Base-by-base conservation (phyloP, 2,797 vertebrate genomes). In the Oryzias dopingdopingensis region DNA sequence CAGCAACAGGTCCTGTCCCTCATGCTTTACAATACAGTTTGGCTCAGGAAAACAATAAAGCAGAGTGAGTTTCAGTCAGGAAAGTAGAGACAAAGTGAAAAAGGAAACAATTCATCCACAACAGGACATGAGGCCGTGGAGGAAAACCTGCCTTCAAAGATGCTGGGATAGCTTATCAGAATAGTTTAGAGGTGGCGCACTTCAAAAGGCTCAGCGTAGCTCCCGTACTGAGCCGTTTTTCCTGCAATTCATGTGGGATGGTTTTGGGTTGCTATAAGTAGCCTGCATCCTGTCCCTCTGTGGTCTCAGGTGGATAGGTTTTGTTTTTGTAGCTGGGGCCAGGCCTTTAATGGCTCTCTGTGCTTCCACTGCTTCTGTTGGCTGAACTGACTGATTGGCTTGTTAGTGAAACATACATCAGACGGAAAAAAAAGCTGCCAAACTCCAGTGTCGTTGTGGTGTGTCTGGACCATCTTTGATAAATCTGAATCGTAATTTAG, bases 141-240 rank as follows among this genome's bases (percentile, higher is more conserved):
- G 96, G 95, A 95, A 91, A 96, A 95, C 94, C 93, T 91, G 90
- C 90, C 96, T 96, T 98, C 95, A 97, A 97, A 97, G 95, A 92
- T 93, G 91, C 93, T 89, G 91, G 92, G 92, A 89, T 92, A 75
- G 72, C 87, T 85, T 87, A 93, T 93, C 92, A 85, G 90, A 91
- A 93, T 94, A 94, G 95, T 95, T 95, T 93, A 91, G 94, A 94
- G 93, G 94, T 92, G 93, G 93, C 85, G 92, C 90, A 94, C 95
- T 96, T 99, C 96, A 99, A 98, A 98, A 93, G 76, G 80, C 74
- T 82, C 61, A 53, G 57, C 41, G 76, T 80, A 76, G 86, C 88
- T 84, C 79, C 89, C 82, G 89, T 90, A 91, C 90, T 72, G 83
- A 89, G 87, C 85, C 83, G 53, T 84, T 88, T 88, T 99, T 98